Evolutionary conservation across 2,113 vertebrate genomes (phyloP).

Genomic region (Cyphomyrus plagiostoma): DNA sequence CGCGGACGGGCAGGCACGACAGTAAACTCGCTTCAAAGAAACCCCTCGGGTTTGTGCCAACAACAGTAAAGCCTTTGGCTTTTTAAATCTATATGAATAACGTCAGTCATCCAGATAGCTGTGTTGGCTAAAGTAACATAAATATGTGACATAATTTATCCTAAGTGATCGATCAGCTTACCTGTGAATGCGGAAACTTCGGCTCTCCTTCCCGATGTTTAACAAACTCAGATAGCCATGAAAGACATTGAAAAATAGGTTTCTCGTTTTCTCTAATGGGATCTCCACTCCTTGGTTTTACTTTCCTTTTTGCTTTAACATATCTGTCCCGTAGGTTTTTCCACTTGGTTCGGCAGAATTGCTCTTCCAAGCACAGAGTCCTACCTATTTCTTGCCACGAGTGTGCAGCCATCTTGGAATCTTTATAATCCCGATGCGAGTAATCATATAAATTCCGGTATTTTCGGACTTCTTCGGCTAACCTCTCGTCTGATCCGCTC

Average conservation of each 20-base stretch:
- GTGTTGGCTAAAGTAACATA: not conserved
- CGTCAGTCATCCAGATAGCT: not conserved
- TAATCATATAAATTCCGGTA: not conserved
- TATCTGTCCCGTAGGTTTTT: not conserved
- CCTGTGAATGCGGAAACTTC: not conserved
- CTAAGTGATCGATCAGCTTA: not conserved
- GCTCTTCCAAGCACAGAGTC: not conserved
- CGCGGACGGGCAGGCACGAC: not conserved
- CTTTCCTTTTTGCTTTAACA: not conserved
- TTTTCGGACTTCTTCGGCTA: not conserved
- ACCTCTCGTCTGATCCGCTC: not conserved
- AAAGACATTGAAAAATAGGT: not conserved
- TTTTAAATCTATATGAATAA: not conserved
- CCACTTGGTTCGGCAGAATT: not conserved
- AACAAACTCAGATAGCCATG: not conserved
- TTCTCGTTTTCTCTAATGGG: not conserved
- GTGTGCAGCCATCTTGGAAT: not conserved
- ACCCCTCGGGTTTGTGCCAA: not conserved
- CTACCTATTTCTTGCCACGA: not conserved
- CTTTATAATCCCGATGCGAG: not conserved
- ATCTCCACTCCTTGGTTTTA: not conserved
- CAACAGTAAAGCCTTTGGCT: not conserved
- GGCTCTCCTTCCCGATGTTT: not conserved
- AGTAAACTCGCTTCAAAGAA: not conserved
- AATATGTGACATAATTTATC: not conserved